Percentiles rank a stretch among this genome's conserved stretches.
Conservation (phyloP, 1,140 invertebrate genomes). For the Danaus plexippus region DNA sequence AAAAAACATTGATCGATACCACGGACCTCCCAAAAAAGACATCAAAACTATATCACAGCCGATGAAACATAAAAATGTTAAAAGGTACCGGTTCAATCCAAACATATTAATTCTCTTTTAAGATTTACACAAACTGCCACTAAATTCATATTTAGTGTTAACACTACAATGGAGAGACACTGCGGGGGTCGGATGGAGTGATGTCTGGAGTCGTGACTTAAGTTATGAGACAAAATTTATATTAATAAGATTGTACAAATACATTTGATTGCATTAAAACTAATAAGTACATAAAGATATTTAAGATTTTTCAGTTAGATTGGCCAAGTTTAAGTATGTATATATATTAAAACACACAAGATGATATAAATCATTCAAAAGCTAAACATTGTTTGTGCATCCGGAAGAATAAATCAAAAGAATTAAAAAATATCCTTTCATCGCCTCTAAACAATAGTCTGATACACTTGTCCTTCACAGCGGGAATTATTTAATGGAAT, state of each 20-base stretch:
- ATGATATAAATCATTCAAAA: too few relatives aligned
- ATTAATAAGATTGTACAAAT: conserved; percentile 5
- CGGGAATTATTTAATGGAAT: conserved; percentile 19
- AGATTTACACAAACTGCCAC: conserved; percentile 42
- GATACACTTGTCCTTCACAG: conserved; percentile 32
- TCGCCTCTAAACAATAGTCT: conserved; percentile 4
- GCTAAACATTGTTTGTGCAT: too few relatives aligned
- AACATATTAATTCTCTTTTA: conserved; percentile 27
- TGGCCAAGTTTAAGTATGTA: too few relatives aligned
- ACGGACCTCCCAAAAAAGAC: conserved; percentile 28
- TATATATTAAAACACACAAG: too few relatives aligned
- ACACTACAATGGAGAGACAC: conserved; percentile 10
- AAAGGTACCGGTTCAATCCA: conserved; percentile 22
- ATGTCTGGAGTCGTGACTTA: conserved; percentile 9
- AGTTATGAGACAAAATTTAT: conserved; percentile 11
- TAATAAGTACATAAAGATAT: background rate
- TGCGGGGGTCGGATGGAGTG: conserved; percentile 19
- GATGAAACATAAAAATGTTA: conserved; percentile 9
- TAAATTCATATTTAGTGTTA: conserved; percentile 16
- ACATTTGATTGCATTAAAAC: background rate
- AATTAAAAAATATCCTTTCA: too few relatives aligned
- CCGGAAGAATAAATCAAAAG: too few relatives aligned
- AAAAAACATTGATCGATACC: background rate
- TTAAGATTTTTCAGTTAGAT: conserved; percentile 11
- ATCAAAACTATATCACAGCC: background rate